A percentile compares a stretch with the other conserved stretches of the same genome.
phyloP scores from a whole-genome alignment of 1,140 invertebrate species.

The Drosophila persimilis region DNA sequence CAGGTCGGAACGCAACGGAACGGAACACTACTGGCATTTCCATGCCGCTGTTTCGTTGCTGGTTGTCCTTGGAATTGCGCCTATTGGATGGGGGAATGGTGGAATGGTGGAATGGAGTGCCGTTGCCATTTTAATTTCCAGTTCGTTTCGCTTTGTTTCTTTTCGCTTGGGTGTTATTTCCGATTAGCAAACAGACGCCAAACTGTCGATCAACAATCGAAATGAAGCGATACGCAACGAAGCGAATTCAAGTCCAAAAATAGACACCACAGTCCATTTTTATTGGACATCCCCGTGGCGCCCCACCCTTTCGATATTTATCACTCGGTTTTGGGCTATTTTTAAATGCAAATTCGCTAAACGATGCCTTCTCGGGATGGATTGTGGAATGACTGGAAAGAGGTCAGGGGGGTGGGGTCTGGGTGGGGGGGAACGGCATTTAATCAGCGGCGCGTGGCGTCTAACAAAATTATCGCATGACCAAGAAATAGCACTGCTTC shows the following conservation, averaged over 20 bases:
- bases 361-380: no score
- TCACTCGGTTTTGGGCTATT: slow-evolving; percentile 54
- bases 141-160: background rate
- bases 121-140: background rate
- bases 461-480: slow-evolving; percentile 64
- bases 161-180: slow-evolving; percentile 13
- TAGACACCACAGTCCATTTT: slow-evolving; percentile 23
- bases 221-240: slow-evolving; percentile 1
- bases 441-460: slow-evolving; percentile 52
- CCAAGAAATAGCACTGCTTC: slow-evolving; percentile 34
- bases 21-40: slow-evolving; percentile 1
- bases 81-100: no score
- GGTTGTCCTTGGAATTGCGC: background rate
- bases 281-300: slow-evolving; percentile 2
- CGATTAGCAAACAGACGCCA: slow-evolving; percentile 8
- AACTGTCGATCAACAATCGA: slow-evolving; percentile 36
- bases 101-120: no score
- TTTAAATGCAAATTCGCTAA: slow-evolving; percentile 52
- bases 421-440: slow-evolving; percentile 10
- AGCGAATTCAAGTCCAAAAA: slow-evolving; percentile 31
- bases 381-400: background rate
- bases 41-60: background rate
- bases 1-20: no score
- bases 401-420: background rate
- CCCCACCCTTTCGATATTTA: slow-evolving; percentile 40